These are phyloP conservation scores for Piprites chloris DNA, from an alignment of 2,113 vertebrate genomes.

Conservation along the genomic window DNA sequence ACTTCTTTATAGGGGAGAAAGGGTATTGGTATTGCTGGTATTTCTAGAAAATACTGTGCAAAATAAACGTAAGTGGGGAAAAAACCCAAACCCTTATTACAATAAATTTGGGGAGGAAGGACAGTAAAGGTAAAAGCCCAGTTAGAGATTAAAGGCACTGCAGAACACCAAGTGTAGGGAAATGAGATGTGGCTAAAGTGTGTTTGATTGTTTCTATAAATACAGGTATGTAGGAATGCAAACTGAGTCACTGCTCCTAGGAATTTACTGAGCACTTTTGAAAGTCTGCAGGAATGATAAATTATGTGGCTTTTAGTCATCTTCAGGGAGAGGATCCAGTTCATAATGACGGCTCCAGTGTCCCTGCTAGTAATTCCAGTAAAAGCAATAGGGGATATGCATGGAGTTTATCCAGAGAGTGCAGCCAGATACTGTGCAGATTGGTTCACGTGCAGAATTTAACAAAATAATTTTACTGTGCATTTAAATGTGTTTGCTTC, in stretches of 20 bases:
- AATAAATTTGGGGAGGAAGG: background rate
- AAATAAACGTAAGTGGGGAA: background rate
- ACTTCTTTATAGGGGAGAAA: background rate
- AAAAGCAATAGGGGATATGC: background rate
- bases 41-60: background rate
- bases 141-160: background rate
- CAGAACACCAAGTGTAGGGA: background rate
- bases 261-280: background rate
- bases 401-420: background rate
- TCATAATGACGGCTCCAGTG: background rate
- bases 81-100: background rate
- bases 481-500: background rate
- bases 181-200: background rate
- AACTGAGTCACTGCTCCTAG: background rate
- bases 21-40: background rate
- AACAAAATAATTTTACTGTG: background rate
- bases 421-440: accelerated
- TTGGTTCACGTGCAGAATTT: background rate
- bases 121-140: background rate
- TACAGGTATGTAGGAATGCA: background rate
- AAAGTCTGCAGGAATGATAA: background rate
- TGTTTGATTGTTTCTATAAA: constrained; percentile 2
- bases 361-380: background rate
- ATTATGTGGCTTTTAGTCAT: background rate
- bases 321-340: background rate